Conservation (phyloP, 2,888 invertebrate genomes). For the Nomada fabriciana region DNA sequence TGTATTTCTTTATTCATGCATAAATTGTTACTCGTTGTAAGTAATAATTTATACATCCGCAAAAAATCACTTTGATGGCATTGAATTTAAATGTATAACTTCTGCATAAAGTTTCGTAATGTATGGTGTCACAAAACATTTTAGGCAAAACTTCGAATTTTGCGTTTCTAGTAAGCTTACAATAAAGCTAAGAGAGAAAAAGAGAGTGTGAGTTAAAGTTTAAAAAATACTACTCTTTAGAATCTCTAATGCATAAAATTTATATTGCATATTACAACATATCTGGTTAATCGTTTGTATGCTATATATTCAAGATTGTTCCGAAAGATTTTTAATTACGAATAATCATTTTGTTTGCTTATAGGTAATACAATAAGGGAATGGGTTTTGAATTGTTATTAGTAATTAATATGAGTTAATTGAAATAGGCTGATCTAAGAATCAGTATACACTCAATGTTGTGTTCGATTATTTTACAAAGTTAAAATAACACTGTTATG, state of each 20-base stretch:
- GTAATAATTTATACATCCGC: constrained; percentile 16
- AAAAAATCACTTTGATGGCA: constrained; percentile 5
- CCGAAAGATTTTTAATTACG: not conserved
- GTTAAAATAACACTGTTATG: constrained; percentile 22
- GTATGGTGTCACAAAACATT: not conserved
- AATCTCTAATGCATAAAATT: constrained; percentile 6
- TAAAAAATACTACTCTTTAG: not conserved
- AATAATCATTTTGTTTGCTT: constrained; percentile 17
- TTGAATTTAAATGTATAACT: constrained; percentile 12
- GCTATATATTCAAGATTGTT: not conserved
- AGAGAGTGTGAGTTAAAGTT: not conserved
- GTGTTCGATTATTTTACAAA: constrained; percentile 30
- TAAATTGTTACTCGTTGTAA: constrained; percentile 24
- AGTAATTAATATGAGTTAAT: not conserved
- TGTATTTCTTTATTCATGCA: constrained; percentile 26
- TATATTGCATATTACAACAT: constrained; percentile 4
- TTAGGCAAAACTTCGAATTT: not conserved
- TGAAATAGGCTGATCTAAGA: constrained; percentile 16
- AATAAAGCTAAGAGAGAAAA: not conserved
- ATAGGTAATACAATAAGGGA: not conserved
- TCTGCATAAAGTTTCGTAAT: constrained; percentile 3
- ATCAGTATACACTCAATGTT: constrained; percentile 34
- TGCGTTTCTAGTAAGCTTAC: not conserved
- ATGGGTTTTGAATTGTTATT: not conserved
- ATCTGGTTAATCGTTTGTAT: constrained; percentile 7